Conservation (phyloP, 2,797 vertebrate genomes). For the Huso huso region DNA sequence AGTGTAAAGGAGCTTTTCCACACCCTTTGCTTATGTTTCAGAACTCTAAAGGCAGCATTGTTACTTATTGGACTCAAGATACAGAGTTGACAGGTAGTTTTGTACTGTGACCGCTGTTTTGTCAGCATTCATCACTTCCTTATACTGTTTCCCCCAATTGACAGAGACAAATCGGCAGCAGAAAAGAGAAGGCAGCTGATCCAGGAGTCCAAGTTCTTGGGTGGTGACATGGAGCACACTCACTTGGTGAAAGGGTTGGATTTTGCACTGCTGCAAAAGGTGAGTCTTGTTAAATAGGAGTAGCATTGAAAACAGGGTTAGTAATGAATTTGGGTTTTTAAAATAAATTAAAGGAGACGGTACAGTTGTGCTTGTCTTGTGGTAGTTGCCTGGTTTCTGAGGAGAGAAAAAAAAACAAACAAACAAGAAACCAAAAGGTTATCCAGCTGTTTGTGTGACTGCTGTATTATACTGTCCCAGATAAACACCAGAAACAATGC, state of each 20-base stretch:
- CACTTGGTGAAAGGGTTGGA: slow-evolving; percentile 98
- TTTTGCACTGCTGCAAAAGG: slow-evolving; percentile 94
- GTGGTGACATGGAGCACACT: slow-evolving; percentile 99
- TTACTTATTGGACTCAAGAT: no score
- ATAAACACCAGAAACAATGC: no score
- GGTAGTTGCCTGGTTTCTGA: no score
- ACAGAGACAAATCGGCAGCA: slow-evolving; percentile 89
- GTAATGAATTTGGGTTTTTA: background rate
- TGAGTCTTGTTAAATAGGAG: slow-evolving; percentile 28
- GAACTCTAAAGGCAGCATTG: no score
- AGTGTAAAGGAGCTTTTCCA: no score
- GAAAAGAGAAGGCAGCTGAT: slow-evolving; percentile 94
- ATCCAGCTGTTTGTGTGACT: background rate
- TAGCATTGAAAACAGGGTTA: background rate
- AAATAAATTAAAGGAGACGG: no score
- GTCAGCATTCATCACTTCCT: background rate
- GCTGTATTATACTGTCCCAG: background rate
- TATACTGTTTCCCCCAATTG: background rate
- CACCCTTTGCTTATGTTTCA: no score
- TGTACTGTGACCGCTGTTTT: background rate
- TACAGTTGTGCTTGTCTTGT: no score
- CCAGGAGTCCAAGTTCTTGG: slow-evolving; percentile 98
- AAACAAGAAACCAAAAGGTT: no score
- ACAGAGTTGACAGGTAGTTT: no score
- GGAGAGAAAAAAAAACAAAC: no score